Evolutionary conservation across 2,113 vertebrate genomes (phyloP).

Genomic region (Amphiprion ocellaris): DNA sequence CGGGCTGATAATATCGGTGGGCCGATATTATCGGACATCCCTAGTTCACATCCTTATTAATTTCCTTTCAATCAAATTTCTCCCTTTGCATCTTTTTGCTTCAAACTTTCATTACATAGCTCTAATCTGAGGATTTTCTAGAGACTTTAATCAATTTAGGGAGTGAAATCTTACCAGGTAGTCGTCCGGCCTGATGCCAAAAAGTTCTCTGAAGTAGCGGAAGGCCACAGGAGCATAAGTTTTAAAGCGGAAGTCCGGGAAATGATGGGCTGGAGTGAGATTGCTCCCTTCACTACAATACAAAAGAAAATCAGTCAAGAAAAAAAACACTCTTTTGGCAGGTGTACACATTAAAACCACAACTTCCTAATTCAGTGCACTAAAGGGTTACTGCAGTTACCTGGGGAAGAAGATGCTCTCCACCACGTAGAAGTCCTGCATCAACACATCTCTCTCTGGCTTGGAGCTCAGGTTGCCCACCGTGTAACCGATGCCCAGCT

Average conservation of each 20-base stretch:
- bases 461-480: slow-evolving; percentile 99
- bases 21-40: too few relatives aligned
- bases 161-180: slow-evolving; percentile 90
- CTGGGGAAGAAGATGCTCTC: slow-evolving; percentile 99
- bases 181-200: slow-evolving; percentile 98
- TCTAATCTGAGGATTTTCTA: too few relatives aligned
- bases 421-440: slow-evolving; percentile 99
- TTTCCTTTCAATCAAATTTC: neutral
- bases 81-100: neutral
- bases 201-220: slow-evolving; percentile 99
- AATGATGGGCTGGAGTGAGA: slow-evolving; percentile 97
- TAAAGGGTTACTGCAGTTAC: slow-evolving; percentile 70
- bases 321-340: neutral
- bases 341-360: neutral
- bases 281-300: slow-evolving; percentile 95
- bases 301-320: slow-evolving; percentile 28
- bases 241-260: slow-evolving; percentile 98
- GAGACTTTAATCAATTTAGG: neutral
- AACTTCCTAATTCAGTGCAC: neutral
- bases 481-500: slow-evolving; percentile 98
- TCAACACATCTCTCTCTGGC: slow-evolving; percentile 96
- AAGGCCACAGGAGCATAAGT: slow-evolving; percentile 98
- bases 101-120: neutral
- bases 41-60: neutral
- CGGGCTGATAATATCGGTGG: too few relatives aligned